Percentiles rank a stretch among this genome's conserved stretches.
Evolutionary conservation across 2,797 vertebrate genomes (phyloP).

Genomic region (Gallirallus australis): DNA sequence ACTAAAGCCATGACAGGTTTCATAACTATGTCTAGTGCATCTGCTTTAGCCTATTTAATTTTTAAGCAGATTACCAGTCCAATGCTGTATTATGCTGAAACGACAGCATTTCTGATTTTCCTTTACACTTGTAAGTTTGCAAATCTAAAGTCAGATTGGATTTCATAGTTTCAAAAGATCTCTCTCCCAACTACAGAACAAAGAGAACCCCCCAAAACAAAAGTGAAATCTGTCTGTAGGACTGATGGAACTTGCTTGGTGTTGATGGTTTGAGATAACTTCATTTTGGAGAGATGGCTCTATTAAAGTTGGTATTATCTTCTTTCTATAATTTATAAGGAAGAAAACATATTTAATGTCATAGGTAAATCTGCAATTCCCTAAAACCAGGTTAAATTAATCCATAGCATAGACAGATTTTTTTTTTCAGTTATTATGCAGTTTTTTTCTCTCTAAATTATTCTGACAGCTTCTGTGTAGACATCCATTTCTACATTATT

Average conservation of each 20-base stretch:
- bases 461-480: background rate
- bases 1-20: background rate
- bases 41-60: background rate
- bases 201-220: accelerated
- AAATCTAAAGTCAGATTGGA: background rate
- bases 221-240: background rate
- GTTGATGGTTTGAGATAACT: background rate
- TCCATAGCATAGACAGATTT: background rate
- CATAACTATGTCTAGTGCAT: background rate
- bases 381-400: conserved; percentile 4
- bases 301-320: background rate
- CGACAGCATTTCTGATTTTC: background rate
- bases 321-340: conserved; percentile 16
- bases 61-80: background rate
- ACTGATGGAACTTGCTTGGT: accelerated
- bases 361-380: background rate
- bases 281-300: background rate
- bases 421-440: background rate
- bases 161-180: background rate
- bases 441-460: background rate
- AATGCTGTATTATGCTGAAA: background rate
- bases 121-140: background rate
- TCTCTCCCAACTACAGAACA: background rate
- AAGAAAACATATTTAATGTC: background rate
- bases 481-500: background rate